Evolutionary conservation across 1,140 invertebrate species (phyloP), one percentile per base, ranked within the genome.

Genomic region (Metopolophium dirhodum): DNA sequence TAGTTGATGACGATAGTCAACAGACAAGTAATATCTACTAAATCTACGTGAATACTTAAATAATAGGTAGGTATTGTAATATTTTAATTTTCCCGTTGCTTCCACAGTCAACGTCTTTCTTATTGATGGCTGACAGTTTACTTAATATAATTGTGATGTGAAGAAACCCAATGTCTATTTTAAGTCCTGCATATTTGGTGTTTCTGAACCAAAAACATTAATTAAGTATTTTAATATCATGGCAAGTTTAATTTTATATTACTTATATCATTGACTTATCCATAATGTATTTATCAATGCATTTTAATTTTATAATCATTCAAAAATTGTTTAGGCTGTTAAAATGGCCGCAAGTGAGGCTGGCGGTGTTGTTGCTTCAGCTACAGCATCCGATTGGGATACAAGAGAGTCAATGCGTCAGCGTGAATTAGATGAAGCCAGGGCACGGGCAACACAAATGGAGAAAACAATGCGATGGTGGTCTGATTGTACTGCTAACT

Each of bases 401-500:
- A 96, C 96, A 26, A 96, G 97, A 95, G 96, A 97, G 95, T 96
- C 96, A 30, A 95, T 97, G 93, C 95, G 97, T 93, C 96, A 98
- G 95, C 95, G 98, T 94, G 98, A 99, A 95, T 95, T 99, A 93
- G 98, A 99, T 94, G 98, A 99, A 95, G 98, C 98, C 0, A 96
- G 98, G 94, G 98, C 98, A 2, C 95, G 98, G 93, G 98, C 98
- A 9, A 97, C 98, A 1, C 99, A 99, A 95, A 99, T 99, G 99
- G 99, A 99, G 95, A 99, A 99, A 95, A 99, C 99, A 0, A 99
- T 99, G 98, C 96, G 98, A 91, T 99, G 99, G 99, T 99, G 99
- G 99, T 98, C 97, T 0, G 97, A 98, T 94, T 98, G 98, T 95
- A 99, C 98, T 0, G 97, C 97, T 26, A 98, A 98, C 94, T 98